Conservation (phyloP, 2,113 vertebrate genomes). For the Cyanistes caeruleus region DNA sequence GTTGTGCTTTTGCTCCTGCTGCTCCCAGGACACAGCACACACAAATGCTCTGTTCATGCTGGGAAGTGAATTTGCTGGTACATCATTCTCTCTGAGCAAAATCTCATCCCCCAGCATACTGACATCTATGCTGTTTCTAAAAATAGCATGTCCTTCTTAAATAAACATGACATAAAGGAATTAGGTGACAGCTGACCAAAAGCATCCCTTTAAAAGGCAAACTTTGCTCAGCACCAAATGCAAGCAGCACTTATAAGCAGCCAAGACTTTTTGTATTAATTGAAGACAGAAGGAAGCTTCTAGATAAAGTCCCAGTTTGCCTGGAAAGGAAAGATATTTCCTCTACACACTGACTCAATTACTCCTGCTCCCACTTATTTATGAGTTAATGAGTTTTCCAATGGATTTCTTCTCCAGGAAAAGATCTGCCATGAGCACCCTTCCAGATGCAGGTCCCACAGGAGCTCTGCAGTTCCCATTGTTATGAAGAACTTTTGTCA, state of each 20-base stretch:
- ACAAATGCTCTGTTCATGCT: not conserved
- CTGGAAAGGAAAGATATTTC: slow-evolving; percentile 25
- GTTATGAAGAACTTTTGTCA: not conserved
- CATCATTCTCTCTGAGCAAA: not conserved
- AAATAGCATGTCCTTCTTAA: slow-evolving; percentile 2
- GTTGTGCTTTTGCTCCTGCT: not conserved
- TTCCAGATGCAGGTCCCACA: not conserved
- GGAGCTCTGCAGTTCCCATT: not conserved
- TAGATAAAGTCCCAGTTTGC: not conserved
- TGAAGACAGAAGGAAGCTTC: not conserved
- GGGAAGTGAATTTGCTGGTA: not conserved
- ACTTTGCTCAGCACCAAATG: not conserved
- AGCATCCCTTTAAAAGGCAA: slow-evolving; percentile 25
- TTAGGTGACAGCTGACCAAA: slow-evolving; percentile 37
- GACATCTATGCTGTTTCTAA: not conserved
- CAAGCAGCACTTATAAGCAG: not conserved
- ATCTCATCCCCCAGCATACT: not conserved
- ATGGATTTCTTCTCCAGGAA: not conserved
- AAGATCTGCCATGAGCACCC: not conserved
- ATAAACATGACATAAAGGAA: slow-evolving; percentile 36
- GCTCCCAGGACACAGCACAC: not conserved
- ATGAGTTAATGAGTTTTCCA: not conserved
- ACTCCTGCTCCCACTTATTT: not conserved
- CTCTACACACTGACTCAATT: not conserved
- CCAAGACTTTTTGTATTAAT: not conserved